These are phyloP conservation scores for Semnornis frantzii DNA, from an alignment of 2,113 vertebrate genomes.

Conservation along the genomic window DNA sequence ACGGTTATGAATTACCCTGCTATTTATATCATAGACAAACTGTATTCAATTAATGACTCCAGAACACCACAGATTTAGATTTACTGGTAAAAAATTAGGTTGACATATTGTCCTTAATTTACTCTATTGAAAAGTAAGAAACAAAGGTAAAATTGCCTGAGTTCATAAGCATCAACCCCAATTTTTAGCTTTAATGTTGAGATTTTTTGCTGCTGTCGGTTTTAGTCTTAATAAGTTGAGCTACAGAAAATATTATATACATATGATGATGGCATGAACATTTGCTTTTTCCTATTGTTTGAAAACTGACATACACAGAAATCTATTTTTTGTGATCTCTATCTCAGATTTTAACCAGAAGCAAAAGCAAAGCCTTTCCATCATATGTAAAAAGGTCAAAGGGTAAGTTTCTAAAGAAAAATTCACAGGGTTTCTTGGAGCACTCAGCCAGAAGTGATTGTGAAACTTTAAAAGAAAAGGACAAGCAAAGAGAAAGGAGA, in stretches of 20 bases:
- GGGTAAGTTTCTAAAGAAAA: not conserved
- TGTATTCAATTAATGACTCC: not conserved
- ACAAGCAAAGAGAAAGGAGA: not conserved
- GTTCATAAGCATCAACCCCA: not conserved
- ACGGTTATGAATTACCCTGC: not conserved
- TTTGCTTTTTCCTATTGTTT: constrained; percentile 21
- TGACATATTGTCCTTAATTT: constrained; percentile 7
- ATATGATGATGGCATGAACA: not conserved
- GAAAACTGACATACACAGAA: constrained; percentile 17
- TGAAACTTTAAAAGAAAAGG: not conserved
- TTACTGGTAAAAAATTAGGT: constrained; percentile 17
- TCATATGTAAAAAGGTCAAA: constrained; percentile 28
- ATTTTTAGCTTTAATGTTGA: constrained; percentile 34
- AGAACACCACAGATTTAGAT: not conserved
- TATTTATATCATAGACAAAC: not conserved
- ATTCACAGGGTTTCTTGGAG: not conserved
- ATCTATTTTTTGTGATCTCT: constrained; percentile 24
- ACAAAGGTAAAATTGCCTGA: constrained; percentile 21
- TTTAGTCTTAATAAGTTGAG: constrained; percentile 10
- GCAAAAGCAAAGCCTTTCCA: constrained; percentile 30
- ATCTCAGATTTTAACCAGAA: constrained; percentile 30
- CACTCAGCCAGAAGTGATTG: not conserved
- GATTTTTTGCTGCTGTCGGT: not conserved
- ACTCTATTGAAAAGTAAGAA: constrained; percentile 27
- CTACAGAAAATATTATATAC: constrained; percentile 16